A percentile compares a stretch with the other conserved stretches of the same genome.
Evolutionary conservation across 53 echinoderm and acorn worm genomes (phyloP).

Genomic region (Holothuria leucospilota): DNA sequence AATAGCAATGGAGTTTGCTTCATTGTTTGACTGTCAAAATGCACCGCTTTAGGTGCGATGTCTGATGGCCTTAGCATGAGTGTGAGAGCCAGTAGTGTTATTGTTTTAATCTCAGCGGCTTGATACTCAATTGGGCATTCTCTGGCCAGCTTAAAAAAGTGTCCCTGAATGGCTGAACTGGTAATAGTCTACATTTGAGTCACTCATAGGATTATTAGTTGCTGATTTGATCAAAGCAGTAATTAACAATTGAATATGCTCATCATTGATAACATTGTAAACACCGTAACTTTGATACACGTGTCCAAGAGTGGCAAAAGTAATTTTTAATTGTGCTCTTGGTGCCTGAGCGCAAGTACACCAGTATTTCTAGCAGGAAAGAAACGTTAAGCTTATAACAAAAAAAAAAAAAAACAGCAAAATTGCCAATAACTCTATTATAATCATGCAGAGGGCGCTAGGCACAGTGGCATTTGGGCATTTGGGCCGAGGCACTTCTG

Average conservation of each 20-base stretch:
- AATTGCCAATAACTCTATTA: slow-evolving; percentile 32
- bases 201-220: slow-evolving; percentile 26
- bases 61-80: slow-evolving; percentile 67
- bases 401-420: slow-evolving; percentile 44
- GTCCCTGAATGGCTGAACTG: slow-evolving; percentile 37
- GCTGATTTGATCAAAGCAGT: slow-evolving; percentile 47
- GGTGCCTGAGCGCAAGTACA: slow-evolving; percentile 14
- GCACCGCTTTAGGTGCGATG: slow-evolving; percentile 55
- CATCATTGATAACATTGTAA: slow-evolving; percentile 20
- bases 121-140: slow-evolving; percentile 16
- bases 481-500: slow-evolving; percentile 49
- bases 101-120: slow-evolving; percentile 39
- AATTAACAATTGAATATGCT: slow-evolving; percentile 13
- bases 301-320: slow-evolving; percentile 35
- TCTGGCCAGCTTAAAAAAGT: slow-evolving; percentile 41
- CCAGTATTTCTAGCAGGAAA: slow-evolving; percentile 39
- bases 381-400: slow-evolving; percentile 28
- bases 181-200: slow-evolving; percentile 53
- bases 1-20: slow-evolving; percentile 3
- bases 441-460: slow-evolving; percentile 57
- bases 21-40: slow-evolving; percentile 9
- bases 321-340: slow-evolving; percentile 4
- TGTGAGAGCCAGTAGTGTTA: slow-evolving; percentile 38
- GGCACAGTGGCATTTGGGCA: slow-evolving; percentile 50
- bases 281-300: slow-evolving; percentile 20